These are phyloP conservation scores for Drusus annulatus DNA, from an alignment of 1,140 invertebrate genomes.

Conservation along the genomic window DNA sequence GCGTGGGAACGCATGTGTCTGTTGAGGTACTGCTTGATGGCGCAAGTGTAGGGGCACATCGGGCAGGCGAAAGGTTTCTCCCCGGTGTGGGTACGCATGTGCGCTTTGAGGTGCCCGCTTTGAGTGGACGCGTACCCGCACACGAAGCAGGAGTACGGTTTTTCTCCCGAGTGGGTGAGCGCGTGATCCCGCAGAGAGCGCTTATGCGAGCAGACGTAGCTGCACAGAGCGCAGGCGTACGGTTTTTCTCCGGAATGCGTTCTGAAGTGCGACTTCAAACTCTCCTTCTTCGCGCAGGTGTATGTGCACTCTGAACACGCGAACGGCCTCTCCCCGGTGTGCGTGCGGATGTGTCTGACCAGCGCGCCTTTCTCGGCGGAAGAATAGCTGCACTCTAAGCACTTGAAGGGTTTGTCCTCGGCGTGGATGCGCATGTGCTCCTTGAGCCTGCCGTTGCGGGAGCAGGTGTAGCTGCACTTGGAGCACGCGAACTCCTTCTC, in stretches of 20 bases:
- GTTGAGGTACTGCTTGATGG: background rate
- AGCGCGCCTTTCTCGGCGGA: constrained; percentile 63
- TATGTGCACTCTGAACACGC: constrained; percentile 54
- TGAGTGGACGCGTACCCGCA: background rate
- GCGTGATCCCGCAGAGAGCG: constrained; percentile 49
- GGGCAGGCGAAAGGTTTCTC: background rate
- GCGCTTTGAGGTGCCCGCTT: background rate
- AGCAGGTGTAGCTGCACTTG: background rate
- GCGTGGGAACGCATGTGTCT: background rate
- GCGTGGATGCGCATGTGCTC: background rate
- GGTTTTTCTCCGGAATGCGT: too few species aligned
- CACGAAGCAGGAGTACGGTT: background rate
- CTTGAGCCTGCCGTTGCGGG: background rate
- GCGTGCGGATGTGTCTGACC: constrained; percentile 62
- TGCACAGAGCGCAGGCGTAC: too few species aligned
- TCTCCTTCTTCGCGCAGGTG: too few species aligned
- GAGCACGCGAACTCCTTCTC: background rate
- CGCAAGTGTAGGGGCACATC: background rate
- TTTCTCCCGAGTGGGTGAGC: background rate
- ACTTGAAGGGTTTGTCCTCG: too few species aligned
- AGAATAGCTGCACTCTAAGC: constrained; percentile 61
- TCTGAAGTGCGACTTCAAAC: too few species aligned
- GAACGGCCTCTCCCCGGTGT: constrained; percentile 65
- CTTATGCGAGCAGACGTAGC: constrained; percentile 24
- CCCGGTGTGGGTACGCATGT: background rate